Conservation (phyloP, 2,797 vertebrate genomes). For the Neosilurus mollespiculum region DNA sequence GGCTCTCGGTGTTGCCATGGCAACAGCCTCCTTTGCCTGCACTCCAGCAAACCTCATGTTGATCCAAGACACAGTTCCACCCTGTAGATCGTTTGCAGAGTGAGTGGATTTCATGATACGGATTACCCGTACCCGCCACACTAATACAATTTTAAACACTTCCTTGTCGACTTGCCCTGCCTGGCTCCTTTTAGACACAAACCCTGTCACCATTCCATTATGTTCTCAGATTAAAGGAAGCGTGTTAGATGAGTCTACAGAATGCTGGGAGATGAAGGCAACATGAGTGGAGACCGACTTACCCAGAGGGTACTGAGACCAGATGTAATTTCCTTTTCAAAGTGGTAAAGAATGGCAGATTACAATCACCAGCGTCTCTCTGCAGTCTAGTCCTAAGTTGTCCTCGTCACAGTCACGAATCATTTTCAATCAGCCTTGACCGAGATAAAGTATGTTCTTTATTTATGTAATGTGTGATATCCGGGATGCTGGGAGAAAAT, state of each 20-base stretch:
- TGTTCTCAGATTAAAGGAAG: neutral
- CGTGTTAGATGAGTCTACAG: neutral
- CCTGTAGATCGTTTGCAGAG: slow-evolving; percentile 14
- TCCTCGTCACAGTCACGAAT: too few species aligned
- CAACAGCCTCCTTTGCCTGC: slow-evolving; percentile 70
- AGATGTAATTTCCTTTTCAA: neutral
- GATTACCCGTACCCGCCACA: neutral
- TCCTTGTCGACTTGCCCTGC: slow-evolving; percentile 19
- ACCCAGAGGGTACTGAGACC: neutral
- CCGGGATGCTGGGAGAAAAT: neutral
- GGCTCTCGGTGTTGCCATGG: slow-evolving; percentile 72
- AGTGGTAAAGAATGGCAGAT: neutral
- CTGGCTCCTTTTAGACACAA: slow-evolving; percentile 10
- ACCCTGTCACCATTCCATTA: neutral
- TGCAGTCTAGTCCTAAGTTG: too few species aligned
- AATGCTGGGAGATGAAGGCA: slow-evolving; percentile 7
- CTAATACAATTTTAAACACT: slow-evolving; percentile 59
- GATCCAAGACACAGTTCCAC: slow-evolving; percentile 59
- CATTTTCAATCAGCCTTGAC: neutral
- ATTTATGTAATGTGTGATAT: neutral
- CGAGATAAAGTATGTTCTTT: neutral
- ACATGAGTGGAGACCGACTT: neutral
- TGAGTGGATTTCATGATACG: neutral
- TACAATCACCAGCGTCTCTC: neutral
- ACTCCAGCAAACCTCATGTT: slow-evolving; percentile 67